Base-by-base conservation (phyloP, 2,113 vertebrate species). In the Onychorhynchus coronatus region DNA sequence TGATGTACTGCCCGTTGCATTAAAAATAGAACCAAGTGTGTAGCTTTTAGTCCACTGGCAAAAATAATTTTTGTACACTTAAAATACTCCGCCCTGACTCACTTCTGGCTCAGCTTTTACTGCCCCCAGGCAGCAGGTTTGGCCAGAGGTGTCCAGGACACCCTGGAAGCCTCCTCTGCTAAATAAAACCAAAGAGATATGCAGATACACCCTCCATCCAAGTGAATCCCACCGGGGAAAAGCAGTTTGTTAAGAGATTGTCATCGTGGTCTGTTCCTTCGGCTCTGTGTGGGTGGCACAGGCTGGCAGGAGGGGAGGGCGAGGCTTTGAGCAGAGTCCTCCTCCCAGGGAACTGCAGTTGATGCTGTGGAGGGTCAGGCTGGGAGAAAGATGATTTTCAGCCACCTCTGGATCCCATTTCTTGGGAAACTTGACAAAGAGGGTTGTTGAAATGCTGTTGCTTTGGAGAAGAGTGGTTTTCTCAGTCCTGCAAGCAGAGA, bases 211-310 rank as follows among this genome's bases (percentile, higher is more conserved):
- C 39, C 15, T 31, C 20, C 85, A 52, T 13, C 25, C 81, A 14
- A 35, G 25, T 0, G 4, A 42, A 5, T 11, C 22, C 56, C 24
- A 30, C 25, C 6, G 3, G 6, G 8, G 15, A 14, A 65, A 18
- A 42, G 13, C 5, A 67, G 27, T 6, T 2, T 50, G 50, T 50
- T 39, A 74, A 9, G 33, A 17, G 14, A 18, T 2, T 31, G 25
- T 13, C 46, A 21, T 8, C 0, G 0, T 11, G 27, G 61, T 58
- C 33, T 62, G 22, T 47, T 76, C 58, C 1, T 2, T 18, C 33
- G 68, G 9, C 18, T n/a, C n/a, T 30, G 31, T 0, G 14, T 37
- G 73, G 37, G 35, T 67, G 63, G 11, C 53, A 33, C 11, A 10
- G 94, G 25, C 49, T 82, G 85, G 22, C 33, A 49, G 78, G 70